These are phyloP conservation scores for Boleophthalmus pectinirostris DNA, from an alignment of 2,113 vertebrate genomes.

Conservation along the genomic window DNA sequence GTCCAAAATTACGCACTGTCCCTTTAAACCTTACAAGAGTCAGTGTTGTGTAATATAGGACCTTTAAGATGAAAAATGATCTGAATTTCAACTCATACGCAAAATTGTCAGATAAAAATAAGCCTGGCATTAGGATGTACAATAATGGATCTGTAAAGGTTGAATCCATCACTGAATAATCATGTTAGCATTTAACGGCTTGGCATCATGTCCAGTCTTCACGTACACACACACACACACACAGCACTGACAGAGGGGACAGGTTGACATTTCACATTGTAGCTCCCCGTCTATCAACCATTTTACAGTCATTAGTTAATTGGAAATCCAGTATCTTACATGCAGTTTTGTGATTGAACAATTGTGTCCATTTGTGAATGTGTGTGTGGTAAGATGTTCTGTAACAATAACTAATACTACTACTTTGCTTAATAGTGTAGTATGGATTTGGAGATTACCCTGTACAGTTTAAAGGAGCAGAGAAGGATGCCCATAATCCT, in stretches of 20 bases:
- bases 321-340: neutral
- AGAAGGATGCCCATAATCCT: no score
- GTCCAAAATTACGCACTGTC: no score
- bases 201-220: conserved; percentile 6
- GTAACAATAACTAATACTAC: neutral
- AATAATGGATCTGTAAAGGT: conserved; percentile 32
- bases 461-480: no score
- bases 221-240: neutral
- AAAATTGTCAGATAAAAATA: neutral
- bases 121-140: neutral
- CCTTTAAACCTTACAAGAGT: no score
- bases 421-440: no score
- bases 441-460: no score
- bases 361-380: no score
- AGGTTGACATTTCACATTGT: conserved; percentile 22
- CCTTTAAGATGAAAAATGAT: no score
- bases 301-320: neutral
- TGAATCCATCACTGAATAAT: conserved; percentile 48
- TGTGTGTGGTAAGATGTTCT: neutral
- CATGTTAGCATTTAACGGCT: conserved; percentile 34
- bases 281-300: neutral
- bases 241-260: conserved; percentile 1
- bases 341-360: neutral
- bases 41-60: no score
- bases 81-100: neutral